These are phyloP conservation scores for Marmota flaviventris DNA, from an alignment of 2,113 vertebrate genomes.

Conservation along the genomic window DNA sequence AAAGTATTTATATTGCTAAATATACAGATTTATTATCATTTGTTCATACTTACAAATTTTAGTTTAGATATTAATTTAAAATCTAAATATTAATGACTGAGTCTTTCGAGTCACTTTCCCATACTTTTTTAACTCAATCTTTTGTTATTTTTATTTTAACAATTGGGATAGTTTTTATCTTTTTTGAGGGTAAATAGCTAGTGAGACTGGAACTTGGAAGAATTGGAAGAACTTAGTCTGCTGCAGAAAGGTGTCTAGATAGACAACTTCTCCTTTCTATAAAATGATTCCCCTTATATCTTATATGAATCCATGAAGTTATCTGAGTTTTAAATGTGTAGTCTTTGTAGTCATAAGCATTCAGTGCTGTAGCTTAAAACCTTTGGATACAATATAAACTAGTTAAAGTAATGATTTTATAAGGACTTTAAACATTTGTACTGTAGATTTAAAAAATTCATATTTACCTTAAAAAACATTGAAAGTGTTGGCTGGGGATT, in stretches of 20 bases:
- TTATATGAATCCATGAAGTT: conserved; percentile 19
- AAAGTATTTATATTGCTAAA: background rate
- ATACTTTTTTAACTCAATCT: background rate
- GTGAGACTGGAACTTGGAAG: background rate
- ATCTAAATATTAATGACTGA: conserved; percentile 47
- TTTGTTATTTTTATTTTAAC: conserved; percentile 31
- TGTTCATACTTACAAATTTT: conserved; percentile 22
- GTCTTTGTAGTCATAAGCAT: background rate
- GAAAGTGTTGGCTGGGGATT: conserved; percentile 64
- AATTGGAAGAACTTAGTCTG: background rate
- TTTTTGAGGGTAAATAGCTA: conserved; percentile 51
- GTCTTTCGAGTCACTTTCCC: background rate
- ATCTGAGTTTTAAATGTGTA: conserved; percentile 23
- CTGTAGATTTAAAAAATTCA: conserved; percentile 12
- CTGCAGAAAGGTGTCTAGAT: background rate
- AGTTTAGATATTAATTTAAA: conserved; percentile 41
- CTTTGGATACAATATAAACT: conserved; percentile 26
- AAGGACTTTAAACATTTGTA: conserved; percentile 53
- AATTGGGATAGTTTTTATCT: background rate
- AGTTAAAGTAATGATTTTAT: conserved; percentile 39
- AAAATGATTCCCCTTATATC: conserved; percentile 1
- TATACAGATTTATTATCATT: conserved; percentile 18
- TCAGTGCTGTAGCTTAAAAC: background rate
- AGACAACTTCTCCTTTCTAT: background rate
- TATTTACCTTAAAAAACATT: conserved; percentile 55